These are phyloP conservation scores for Barypeithes pellucidus DNA, from an alignment of 2,888 invertebrate genomes.

Conservation along the genomic window DNA sequence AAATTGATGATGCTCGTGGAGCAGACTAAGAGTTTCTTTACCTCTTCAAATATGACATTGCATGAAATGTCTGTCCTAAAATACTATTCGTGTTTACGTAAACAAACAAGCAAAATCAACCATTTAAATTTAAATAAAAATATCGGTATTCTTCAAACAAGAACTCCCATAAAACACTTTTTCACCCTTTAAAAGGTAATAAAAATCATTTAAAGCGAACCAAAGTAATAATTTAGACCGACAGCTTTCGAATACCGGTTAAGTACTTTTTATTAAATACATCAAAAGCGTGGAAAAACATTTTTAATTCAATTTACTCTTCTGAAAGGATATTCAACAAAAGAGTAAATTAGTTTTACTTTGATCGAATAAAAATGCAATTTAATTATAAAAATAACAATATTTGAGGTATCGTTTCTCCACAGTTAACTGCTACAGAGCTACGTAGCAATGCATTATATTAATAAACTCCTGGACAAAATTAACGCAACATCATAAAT, in stretches of 20 bases:
- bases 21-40: too few relatives aligned
- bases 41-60: too few relatives aligned
- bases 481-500: too few relatives aligned
- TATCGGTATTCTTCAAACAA: background rate
- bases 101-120: too few relatives aligned
- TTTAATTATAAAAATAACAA: background rate
- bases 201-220: slow-evolving; percentile 2
- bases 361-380: background rate
- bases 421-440: too few relatives aligned
- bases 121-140: too few relatives aligned
- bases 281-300: background rate
- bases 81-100: too few relatives aligned
- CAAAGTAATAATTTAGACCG: background rate
- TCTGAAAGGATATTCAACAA: background rate
- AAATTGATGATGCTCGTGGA: too few relatives aligned
- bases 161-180: background rate
- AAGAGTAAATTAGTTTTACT: slow-evolving; percentile 2
- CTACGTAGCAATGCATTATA: too few relatives aligned
- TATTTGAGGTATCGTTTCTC: too few relatives aligned
- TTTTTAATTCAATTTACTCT: slow-evolving; percentile 1
- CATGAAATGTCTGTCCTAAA: too few relatives aligned
- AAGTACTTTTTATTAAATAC: slow-evolving; percentile 2
- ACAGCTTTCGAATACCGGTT: background rate
- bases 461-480: too few relatives aligned
- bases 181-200: background rate